phyloP scores from a whole-genome alignment of 2,113 vertebrate species.

The Petrocephalus zakoni region DNA sequence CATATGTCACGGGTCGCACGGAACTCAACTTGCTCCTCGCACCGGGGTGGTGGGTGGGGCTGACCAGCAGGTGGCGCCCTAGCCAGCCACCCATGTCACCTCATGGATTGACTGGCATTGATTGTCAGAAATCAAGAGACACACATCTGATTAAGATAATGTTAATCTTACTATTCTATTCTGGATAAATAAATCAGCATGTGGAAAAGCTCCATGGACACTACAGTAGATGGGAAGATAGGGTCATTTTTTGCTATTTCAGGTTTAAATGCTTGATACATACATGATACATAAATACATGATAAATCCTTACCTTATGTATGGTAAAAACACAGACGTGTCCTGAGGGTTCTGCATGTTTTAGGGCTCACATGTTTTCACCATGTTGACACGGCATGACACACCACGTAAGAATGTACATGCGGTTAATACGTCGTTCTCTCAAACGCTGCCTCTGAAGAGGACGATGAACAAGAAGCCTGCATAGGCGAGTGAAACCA shows the following conservation, averaged over 20 bases:
- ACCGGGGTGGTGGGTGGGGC: not conserved
- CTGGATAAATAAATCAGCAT: not conserved
- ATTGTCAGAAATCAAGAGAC: not conserved
- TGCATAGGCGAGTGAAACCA: not conserved
- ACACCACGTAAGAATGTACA: not conserved
- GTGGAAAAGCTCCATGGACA: not conserved
- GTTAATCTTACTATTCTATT: not conserved
- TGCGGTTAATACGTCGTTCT: not conserved
- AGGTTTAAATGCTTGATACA: too few species aligned
- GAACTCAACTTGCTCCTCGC: not conserved
- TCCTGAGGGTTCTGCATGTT: not conserved
- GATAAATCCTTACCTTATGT: too few species aligned
- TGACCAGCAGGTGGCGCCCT: not conserved
- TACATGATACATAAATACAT: too few species aligned
- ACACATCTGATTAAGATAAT: not conserved
- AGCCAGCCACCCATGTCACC: not conserved
- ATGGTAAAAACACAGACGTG: not conserved
- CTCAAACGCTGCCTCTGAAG: not conserved
- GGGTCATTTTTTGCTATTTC: not conserved
- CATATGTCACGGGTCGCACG: not conserved
- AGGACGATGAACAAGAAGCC: not conserved
- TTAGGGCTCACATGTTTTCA: not conserved
- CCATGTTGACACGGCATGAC: not conserved
- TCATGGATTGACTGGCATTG: not conserved
- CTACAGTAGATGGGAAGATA: not conserved